Percentiles rank a stretch among this genome's conserved stretches.
Conservation (phyloP, 2,888 invertebrate genomes). For the Girardia tigrina region DNA sequence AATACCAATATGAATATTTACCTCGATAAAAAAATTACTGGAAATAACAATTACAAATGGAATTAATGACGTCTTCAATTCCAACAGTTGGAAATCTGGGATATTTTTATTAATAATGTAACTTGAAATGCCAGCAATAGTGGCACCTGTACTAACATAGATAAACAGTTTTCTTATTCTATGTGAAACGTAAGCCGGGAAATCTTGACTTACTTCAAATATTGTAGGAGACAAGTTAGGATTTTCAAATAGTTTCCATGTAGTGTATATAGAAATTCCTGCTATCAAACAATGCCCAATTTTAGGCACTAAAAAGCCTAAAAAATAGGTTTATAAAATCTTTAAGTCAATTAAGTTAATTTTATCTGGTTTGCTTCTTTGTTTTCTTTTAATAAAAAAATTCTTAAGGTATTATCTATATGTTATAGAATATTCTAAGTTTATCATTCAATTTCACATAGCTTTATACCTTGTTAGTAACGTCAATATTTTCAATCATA, state of each 20-base stretch:
- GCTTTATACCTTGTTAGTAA: no score
- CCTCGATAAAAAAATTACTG: neutral
- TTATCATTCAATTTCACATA: no score
- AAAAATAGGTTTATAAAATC: neutral
- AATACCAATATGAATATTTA: neutral
- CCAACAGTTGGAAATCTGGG: neutral
- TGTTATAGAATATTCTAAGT: no score
- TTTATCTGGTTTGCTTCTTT: no score
- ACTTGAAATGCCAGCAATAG: neutral
- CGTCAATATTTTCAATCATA: no score
- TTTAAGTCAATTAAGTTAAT: no score
- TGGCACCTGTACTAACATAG: neutral
- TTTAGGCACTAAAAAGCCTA: neutral
- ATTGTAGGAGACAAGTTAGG: neutral
- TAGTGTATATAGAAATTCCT: neutral
- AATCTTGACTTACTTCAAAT: slow-evolving; percentile 2
- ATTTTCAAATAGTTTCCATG: slow-evolving; percentile 10
- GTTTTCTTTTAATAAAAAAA: no score
- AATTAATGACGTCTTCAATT: neutral
- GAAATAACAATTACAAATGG: neutral
- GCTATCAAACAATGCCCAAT: neutral
- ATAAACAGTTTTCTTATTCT: slow-evolving; percentile 4
- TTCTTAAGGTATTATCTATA: no score
- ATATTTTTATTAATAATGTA: neutral
- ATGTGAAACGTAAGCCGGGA: neutral